Percentiles rank a stretch among this genome's conserved stretches.
Conservation (phyloP, 2,888 invertebrate genomes). For the Epinotia bilunana region DNA sequence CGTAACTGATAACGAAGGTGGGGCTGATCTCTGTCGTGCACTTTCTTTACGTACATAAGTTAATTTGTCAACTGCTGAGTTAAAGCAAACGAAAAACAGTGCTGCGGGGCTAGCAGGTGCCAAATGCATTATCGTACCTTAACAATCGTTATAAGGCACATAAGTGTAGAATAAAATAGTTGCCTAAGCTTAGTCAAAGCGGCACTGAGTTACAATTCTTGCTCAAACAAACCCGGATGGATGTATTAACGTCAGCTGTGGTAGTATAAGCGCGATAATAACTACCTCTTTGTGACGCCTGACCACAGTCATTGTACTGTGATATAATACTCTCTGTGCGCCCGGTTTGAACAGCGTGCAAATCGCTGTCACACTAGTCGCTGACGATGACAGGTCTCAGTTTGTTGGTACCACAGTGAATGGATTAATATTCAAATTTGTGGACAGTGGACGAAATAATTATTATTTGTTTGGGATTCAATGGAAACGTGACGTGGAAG, state of each 20-base stretch:
- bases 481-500: slow-evolving; percentile 2
- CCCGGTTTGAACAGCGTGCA: slow-evolving; percentile 16
- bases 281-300: not conserved
- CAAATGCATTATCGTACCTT: no score
- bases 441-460: slow-evolving; percentile 7
- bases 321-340: slow-evolving; percentile 20
- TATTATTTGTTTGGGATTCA: slow-evolving; percentile 10
- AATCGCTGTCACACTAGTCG: slow-evolving; percentile 34
- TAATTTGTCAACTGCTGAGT: no score
- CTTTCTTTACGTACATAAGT: no score
- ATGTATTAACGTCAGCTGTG: not conserved
- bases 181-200: no score
- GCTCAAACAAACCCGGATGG: no score
- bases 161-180: no score
- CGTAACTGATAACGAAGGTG: no score
- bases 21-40: no score
- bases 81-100: no score
- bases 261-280: not conserved
- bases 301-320: slow-evolving; percentile 1
- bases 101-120: no score
- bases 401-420: slow-evolving; percentile 27
- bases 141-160: no score
- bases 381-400: slow-evolving; percentile 34
- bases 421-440: slow-evolving; percentile 24
- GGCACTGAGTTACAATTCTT: no score